phyloP scores from a whole-genome alignment of 2,888 invertebrate species.

The Eretmocerus hayati region DNA sequence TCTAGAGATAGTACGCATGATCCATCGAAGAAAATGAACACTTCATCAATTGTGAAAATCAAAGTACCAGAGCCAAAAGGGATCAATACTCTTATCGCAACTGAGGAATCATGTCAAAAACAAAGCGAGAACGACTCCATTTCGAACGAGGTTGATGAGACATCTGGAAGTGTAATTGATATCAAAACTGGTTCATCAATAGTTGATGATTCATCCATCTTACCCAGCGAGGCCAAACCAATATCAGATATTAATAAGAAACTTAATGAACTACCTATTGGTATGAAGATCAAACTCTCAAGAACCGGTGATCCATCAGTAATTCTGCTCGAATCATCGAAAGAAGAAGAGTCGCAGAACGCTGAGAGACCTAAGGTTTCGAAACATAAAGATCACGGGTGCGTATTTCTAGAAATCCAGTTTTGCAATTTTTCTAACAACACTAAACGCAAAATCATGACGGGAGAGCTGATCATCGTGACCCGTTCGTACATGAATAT shows the following conservation, averaged over 20 bases:
- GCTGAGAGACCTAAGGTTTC: conserved; percentile 7
- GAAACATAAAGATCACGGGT: conserved; percentile 16
- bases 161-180: conserved; percentile 2
- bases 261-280: conserved; percentile 38
- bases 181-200: conserved; percentile 28
- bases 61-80: conserved; percentile 14
- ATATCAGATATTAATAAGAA: conserved; percentile 21
- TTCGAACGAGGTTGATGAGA: conserved; percentile 13
- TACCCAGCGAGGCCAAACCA: conserved; percentile 24
- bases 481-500: no score
- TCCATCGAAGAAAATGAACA: conserved; percentile 32
- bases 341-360: conserved; percentile 18
- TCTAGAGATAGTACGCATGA: conserved; percentile 14
- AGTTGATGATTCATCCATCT: conserved; percentile 39
- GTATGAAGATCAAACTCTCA: conserved; percentile 44
- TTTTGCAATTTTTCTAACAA: no score
- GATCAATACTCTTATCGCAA: conserved; percentile 10
- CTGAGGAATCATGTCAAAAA: conserved; percentile 8
- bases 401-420: no score
- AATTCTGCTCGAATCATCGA: conserved; percentile 23
- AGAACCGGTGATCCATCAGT: conserved; percentile 40
- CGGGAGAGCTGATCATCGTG: no score
- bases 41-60: conserved; percentile 22
- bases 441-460: no score
- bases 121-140: conserved; percentile 15